Percentiles rank a stretch among this genome's conserved stretches.
phyloP scores from a whole-genome alignment of 2,888 invertebrate species.

The Uloborus plumipes region DNA sequence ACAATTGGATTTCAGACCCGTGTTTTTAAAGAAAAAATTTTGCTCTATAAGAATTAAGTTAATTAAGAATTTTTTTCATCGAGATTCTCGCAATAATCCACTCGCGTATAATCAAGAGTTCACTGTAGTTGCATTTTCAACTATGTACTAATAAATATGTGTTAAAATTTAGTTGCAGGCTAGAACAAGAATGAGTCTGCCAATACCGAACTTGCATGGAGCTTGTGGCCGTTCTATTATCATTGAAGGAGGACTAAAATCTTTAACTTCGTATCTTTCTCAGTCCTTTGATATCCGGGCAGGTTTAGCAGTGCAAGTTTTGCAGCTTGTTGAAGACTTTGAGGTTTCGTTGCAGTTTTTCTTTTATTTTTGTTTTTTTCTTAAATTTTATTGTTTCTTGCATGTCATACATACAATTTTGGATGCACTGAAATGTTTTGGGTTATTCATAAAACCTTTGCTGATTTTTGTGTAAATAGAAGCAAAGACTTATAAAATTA shows the following conservation, averaged over 20 bases:
- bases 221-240: constrained; percentile 65
- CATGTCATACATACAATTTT: too few relatives aligned
- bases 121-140: too few relatives aligned
- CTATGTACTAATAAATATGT: too few relatives aligned
- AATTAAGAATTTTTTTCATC: too few relatives aligned
- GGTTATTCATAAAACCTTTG: background rate
- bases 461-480: too few relatives aligned
- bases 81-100: too few relatives aligned
- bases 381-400: constrained; percentile 3
- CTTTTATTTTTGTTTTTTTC: too few relatives aligned
- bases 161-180: constrained; percentile 57
- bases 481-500: too few relatives aligned
- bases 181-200: constrained; percentile 60
- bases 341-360: constrained; percentile 46
- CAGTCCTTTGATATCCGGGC: constrained; percentile 66
- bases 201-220: constrained; percentile 65
- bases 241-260: constrained; percentile 64
- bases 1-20: too few relatives aligned
- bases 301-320: constrained; percentile 65
- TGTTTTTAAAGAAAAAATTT: too few relatives aligned
- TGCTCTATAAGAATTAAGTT: too few relatives aligned
- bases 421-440: background rate
- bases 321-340: constrained; percentile 66
- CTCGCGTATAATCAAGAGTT: too few relatives aligned
- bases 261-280: constrained; percentile 60